Evolutionary conservation across 2,113 vertebrate genomes (phyloP), one percentile per base, ranked within the genome.

Genomic region (Bubo blakistoni): DNA sequence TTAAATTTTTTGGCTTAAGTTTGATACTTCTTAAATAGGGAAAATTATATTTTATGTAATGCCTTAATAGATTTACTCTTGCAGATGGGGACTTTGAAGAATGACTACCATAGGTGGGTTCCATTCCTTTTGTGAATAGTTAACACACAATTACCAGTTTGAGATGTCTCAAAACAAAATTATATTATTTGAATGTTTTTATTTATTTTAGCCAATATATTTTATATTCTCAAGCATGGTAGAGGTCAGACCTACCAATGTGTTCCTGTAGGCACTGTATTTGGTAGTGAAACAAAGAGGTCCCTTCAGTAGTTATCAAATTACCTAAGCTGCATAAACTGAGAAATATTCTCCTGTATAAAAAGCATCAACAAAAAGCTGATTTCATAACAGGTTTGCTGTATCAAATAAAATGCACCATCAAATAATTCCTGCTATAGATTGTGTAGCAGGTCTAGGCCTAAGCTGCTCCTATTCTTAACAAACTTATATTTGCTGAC

Each of bases 91-190:
- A 61, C 42, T 66, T 58, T 24, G 29, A 88, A 49, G 36, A 58
- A 76, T 14, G 15, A 49, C 38, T 83, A 8, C 20, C 20, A 16
- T 18, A 42, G 40, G 14, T 51, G 19, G 29, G 42, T 81, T 90
- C 17, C 16, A 42, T 51, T 73, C n/a, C 16, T 67, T 16, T 47
- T 32, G 16, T 34, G 12, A 9, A 15, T 30, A 57, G 20, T 52
- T 73, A 51, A 66, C 29, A 42, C 12, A 44, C 5, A 61, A 27
- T 49, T 65, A 70, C 8, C 16, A 51, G 73, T 90, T 88, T 92
- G 84, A 97, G 81, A 95, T 88, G 66, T 66, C 70, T 94, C 76
- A 92, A 93, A 88, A 77, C 27, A 96, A 92, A 97, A 95, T 85
- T 7, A 70, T 94, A 87, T 90, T 91, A 93, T 96, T 97, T 97